Conservation (phyloP, 2,113 vertebrate genomes). For the Amblyopsis rosae region DNA sequence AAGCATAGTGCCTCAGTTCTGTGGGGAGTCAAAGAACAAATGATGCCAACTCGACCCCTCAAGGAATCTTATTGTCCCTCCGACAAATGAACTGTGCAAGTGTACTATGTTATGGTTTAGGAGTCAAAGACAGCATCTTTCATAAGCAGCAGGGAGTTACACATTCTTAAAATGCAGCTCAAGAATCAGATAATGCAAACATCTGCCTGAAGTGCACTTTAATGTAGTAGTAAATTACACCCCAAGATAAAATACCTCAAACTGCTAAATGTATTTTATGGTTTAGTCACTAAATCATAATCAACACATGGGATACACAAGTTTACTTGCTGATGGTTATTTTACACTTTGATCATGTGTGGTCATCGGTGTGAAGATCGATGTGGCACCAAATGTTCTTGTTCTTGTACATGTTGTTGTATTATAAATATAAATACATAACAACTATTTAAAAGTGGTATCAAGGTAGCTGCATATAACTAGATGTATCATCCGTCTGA, state of each 20-base stretch:
- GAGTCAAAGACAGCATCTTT: slow-evolving; percentile 29
- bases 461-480: slow-evolving; percentile 8
- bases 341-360: neutral
- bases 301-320: neutral
- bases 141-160: slow-evolving; percentile 25
- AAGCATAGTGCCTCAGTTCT: slow-evolving; percentile 20
- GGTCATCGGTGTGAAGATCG: no score
- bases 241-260: slow-evolving; percentile 20
- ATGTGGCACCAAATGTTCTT: no score
- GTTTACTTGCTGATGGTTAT: slow-evolving; percentile 6
- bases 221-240: slow-evolving; percentile 36
- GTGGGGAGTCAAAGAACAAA: slow-evolving; percentile 34
- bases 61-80: slow-evolving; percentile 50
- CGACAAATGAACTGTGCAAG: slow-evolving; percentile 43
- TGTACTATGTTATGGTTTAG: slow-evolving; percentile 49
- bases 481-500: neutral
- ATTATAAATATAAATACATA: slow-evolving; percentile 15
- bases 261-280: neutral
- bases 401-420: slow-evolving; percentile 1
- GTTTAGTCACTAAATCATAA: neutral
- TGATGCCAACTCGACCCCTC: slow-evolving; percentile 50
- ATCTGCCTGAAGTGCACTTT: slow-evolving; percentile 42
- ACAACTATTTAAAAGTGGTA: slow-evolving; percentile 17
- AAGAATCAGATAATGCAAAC: slow-evolving; percentile 17
- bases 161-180: slow-evolving; percentile 34